These are phyloP conservation scores for Babyrousa celebensis DNA, from an alignment of 2,797 vertebrate species.

Conservation along the genomic window DNA sequence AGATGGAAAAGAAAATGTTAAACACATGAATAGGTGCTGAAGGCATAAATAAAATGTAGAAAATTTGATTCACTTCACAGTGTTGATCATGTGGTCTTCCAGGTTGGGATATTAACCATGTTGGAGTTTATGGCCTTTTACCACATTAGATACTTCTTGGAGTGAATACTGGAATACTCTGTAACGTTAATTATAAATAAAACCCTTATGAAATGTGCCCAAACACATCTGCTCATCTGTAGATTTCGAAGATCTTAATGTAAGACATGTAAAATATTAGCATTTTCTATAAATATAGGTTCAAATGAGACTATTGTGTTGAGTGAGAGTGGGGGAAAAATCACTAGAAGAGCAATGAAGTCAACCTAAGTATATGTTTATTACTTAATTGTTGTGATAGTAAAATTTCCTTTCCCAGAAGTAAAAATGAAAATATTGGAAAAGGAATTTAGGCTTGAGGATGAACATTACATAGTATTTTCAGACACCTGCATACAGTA, in stretches of 20 bases:
- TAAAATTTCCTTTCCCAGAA: constrained; percentile 47
- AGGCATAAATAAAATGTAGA: neutral
- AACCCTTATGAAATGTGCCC: constrained; percentile 42
- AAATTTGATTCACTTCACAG: neutral
- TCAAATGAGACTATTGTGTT: neutral
- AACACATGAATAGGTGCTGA: neutral
- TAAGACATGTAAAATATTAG: constrained; percentile 6
- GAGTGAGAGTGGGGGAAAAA: neutral
- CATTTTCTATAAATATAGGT: constrained; percentile 34
- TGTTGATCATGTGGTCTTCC: neutral
- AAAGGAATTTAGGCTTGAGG: constrained; percentile 4
- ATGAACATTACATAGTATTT: neutral
- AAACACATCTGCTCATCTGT: neutral
- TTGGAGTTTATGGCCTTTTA: neutral
- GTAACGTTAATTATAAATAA: constrained; percentile 42
- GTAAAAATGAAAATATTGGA: constrained; percentile 44
- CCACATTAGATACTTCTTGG: neutral
- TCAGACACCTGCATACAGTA: neutral
- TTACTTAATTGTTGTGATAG: neutral
- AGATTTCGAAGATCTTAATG: neutral
- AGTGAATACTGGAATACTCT: constrained; percentile 36
- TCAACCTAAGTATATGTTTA: neutral
- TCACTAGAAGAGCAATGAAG: neutral
- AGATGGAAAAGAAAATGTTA: neutral
- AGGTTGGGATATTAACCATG: neutral